These are phyloP conservation scores for Apotomis capreana DNA, from an alignment of 2,888 invertebrate species.

Conservation along the genomic window DNA sequence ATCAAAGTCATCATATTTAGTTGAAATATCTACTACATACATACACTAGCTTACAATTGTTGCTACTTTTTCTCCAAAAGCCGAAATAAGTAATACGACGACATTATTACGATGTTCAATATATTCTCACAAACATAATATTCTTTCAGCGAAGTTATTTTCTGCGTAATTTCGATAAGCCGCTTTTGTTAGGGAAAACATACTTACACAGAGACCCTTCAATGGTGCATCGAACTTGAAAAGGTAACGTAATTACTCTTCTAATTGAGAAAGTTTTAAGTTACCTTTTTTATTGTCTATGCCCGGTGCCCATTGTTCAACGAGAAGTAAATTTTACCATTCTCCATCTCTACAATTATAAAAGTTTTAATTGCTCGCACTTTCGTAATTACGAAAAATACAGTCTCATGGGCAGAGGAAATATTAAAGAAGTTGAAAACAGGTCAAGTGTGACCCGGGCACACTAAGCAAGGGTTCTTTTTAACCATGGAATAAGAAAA, in stretches of 20 bases:
- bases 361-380: slow-evolving; percentile 82
- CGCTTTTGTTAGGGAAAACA: not conserved
- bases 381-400: slow-evolving; percentile 82
- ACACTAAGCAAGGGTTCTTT: not conserved
- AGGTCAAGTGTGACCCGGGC: slow-evolving; percentile 13
- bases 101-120: no score
- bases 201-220: slow-evolving; percentile 43
- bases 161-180: not conserved
- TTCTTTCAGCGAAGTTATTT: not conserved
- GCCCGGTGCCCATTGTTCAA: slow-evolving; percentile 76
- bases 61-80: no score
- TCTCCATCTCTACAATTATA: slow-evolving; percentile 79
- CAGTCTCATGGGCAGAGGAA: slow-evolving; percentile 71
- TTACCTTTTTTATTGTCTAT: slow-evolving; percentile 76
- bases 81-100: no score
- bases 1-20: no score
- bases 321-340: slow-evolving; percentile 75
- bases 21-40: no score
- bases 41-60: no score
- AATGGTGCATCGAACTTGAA: slow-evolving; percentile 62
- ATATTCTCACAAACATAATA: not conserved
- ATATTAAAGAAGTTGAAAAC: slow-evolving; percentile 54
- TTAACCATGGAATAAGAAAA: not conserved
- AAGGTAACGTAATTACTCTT: slow-evolving; percentile 62
- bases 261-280: slow-evolving; percentile 78